Base-by-base conservation (phyloP, 2,113 vertebrate species). In the Pontoporia blainvillei region DNA sequence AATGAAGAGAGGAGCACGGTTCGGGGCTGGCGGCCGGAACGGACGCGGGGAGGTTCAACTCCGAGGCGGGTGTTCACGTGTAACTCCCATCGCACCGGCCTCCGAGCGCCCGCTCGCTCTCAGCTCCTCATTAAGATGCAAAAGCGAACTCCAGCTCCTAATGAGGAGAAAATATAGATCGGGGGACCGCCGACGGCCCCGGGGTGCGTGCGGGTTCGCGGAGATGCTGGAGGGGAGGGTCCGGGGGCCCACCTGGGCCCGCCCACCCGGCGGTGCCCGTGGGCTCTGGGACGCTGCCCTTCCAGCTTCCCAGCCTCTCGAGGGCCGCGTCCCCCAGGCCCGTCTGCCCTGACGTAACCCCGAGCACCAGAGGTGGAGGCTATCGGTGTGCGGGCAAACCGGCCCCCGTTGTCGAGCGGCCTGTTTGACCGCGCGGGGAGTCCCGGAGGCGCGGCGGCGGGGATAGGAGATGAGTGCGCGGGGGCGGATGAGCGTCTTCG, bases 81-180 rank as follows among this genome's bases (percentile, higher is more conserved):
- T 94, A 96, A 89, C 86, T 90, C 95, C 94, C 95, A 23, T 72
- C 94, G 91, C 92, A 49, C 85, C 49, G 71, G 84, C 97, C 95
- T 96, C 82, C 0, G 69, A 76, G 91, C 59, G 44, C 83, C 41
- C 64, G 76, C 71, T 64, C 9, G 93, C 71, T 62, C 89, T 71
- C 95, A 49, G 88, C 97, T 93, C 69, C 91, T 97, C 97, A 95
- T 98, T 97, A 96, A 96, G 88, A 97, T 97, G 95, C 95, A 82
- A 90, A 71, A 71, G 82, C 94, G 46, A 94, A 96, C 86, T 89
- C 41, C 8, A 46, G 62, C 91, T 93, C 88, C 95, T 97, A 95
- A 97, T 91, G 96, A 97, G 95, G 94, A 84, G 95, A 72, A 92
- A 97, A 96, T 93, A 95, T 69, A 96, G 96, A 93, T 93, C 81